phyloP scores from a whole-genome alignment of 1,140 invertebrate genomes.

The Ceratina japonica region DNA sequence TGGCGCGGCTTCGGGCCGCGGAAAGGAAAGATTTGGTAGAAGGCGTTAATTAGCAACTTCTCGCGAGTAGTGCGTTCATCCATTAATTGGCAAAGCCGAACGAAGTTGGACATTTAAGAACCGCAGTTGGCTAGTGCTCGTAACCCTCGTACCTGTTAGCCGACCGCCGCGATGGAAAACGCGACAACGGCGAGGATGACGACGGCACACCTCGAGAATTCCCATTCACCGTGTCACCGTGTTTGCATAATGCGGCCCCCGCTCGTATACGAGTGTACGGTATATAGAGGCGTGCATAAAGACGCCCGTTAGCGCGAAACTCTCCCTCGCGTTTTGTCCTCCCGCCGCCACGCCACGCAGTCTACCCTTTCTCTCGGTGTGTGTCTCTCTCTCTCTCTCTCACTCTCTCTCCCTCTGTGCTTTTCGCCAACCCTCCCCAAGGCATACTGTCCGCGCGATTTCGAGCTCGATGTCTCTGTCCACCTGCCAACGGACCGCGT shows the following conservation, averaged over 20 bases:
- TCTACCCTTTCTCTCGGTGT: too few relatives aligned
- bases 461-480: neutral
- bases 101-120: conserved; percentile 40
- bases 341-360: neutral
- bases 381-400: neutral
- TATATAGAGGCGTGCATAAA: conserved; percentile 9
- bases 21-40: conserved; percentile 31
- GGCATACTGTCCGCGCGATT: conserved; percentile 4
- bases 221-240: conserved; percentile 12
- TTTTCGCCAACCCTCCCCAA: neutral
- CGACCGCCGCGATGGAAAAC: neutral
- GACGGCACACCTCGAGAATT: conserved; percentile 4
- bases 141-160: neutral
- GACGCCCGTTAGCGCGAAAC: conserved; percentile 35
- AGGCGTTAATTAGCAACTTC: conserved; percentile 64
- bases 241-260: conserved; percentile 21
- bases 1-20: neutral
- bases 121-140: conserved; percentile 6
- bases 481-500: neutral
- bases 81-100: conserved; percentile 66
- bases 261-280: neutral
- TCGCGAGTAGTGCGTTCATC: conserved; percentile 57
- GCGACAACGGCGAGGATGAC: neutral
- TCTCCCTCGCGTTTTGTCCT: conserved; percentile 24
- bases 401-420: neutral